Base-by-base conservation (phyloP, 1,140 invertebrate species). In the Lepidurus arcticus region DNA sequence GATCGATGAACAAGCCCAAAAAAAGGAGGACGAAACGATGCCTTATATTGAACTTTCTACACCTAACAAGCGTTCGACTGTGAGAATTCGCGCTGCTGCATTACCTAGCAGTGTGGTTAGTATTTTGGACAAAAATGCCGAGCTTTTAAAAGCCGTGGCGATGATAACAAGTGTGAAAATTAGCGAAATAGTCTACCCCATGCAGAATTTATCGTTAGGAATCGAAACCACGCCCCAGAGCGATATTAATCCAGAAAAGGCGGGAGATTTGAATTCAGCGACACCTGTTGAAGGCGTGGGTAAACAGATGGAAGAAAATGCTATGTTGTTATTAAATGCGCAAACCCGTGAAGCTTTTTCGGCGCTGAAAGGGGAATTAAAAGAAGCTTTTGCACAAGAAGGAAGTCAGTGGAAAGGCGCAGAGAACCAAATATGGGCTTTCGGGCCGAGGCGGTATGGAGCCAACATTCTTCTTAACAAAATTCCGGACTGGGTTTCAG, bases 371-470 rank as follows among this genome's bases (percentile, higher is more conserved):
- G 82, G 81, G 0, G 88, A 92, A 83, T 84, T 96, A n/a, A 82
- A 87, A 76, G 83, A 84, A 74, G 88, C 88, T 77, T 92, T 93
- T 82, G 83, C 87, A 73, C 86, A 90, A 81, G 84, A 87, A 74
- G 88, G 87, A 1, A 86, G 86, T 81, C 88, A 88, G 86, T 87
- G 83, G 83, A 81, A 86, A 74, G 85, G 89, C 73, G 83, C 88
- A 78, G 86, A 93, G 1, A 87, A 93, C 78, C 87, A 90, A 82
- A 94, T 98, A 81, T 97, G 95, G 95, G 91, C 92, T 1, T 92
- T 97, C 83, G 97, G 96, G 0, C 96, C 96, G 13, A 89, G 92
- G 80, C 91, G 93, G 83, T 94, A 92, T 83, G 95, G 95, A 13
- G 90, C 94, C 6, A 98, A 98, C 87, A 87, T 98, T 80, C 84